These are phyloP conservation scores for Crotalus tigris DNA, from an alignment of 2,113 vertebrate genomes.

Conservation along the genomic window DNA sequence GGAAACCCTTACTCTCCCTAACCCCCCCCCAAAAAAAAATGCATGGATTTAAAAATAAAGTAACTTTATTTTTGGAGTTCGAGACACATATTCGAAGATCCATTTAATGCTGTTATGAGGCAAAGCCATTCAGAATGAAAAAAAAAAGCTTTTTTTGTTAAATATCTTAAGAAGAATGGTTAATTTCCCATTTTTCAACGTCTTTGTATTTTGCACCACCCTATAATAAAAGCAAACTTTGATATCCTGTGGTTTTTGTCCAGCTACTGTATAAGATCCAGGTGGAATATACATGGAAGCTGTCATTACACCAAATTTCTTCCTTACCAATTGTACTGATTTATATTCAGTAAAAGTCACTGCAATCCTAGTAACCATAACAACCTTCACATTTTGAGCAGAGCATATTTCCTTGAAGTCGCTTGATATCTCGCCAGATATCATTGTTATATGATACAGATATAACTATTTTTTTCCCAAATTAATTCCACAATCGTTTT, in stretches of 20 bases:
- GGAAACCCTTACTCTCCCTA: too few relatives aligned
- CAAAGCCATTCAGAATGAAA: neutral
- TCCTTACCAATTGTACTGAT: constrained; percentile 15
- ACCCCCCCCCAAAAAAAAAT: neutral
- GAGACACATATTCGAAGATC: neutral
- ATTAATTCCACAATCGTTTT: neutral
- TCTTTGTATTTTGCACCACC: neutral
- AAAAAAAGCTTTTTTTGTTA: neutral
- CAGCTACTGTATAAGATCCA: neutral
- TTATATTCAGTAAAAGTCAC: constrained; percentile 36
- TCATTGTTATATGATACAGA: neutral
- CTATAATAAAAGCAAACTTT: neutral
- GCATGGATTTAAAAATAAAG: neutral
- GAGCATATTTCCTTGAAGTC: neutral
- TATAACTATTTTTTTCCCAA: neutral
- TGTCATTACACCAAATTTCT: neutral
- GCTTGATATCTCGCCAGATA: neutral
- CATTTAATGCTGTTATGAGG: neutral
- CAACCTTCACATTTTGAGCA: constrained; percentile 30
- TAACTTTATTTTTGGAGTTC: neutral
- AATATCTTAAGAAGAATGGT: neutral
- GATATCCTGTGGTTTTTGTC: neutral
- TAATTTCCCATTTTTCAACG: neutral
- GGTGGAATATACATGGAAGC: neutral
- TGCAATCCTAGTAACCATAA: constrained; percentile 33